Conservation (phyloP, 2,113 vertebrate species). For the Oryzias melastigma region DNA sequence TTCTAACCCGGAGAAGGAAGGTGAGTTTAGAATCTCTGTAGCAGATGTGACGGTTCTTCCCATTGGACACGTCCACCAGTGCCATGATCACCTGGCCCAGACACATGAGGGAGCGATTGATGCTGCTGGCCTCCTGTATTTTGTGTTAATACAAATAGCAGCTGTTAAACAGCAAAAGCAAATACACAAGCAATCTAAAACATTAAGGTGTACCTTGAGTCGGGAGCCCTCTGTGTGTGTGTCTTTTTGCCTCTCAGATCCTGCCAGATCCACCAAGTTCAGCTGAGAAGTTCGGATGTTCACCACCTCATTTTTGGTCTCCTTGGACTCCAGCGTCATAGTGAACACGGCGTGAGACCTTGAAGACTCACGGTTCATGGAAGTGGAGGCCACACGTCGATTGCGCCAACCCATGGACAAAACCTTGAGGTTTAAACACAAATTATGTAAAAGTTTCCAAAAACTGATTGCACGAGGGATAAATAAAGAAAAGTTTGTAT, state of each 20-base stretch:
- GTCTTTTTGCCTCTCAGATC: constrained; percentile 93
- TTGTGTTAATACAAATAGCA: constrained; percentile 1
- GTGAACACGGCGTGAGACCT: constrained; percentile 96
- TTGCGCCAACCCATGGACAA: constrained; percentile 93
- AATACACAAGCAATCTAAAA: background rate
- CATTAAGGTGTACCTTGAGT: constrained; percentile 80
- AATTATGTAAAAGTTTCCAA: background rate
- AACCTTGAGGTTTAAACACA: constrained; percentile 75
- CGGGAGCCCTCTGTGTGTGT: constrained; percentile 89
- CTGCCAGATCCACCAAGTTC: constrained; percentile 94
- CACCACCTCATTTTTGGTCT: constrained; percentile 84
- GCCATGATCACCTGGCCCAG: constrained; percentile 94
- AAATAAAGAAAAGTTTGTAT: background rate
- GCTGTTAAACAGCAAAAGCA: constrained; percentile 1
- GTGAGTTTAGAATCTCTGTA: constrained; percentile 97
- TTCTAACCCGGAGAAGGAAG: constrained; percentile 86
- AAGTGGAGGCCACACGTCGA: constrained; percentile 91
- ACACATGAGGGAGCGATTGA: constrained; percentile 93
- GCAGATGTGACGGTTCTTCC: constrained; percentile 90
- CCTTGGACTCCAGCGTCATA: constrained; percentile 91
- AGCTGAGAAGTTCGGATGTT: constrained; percentile 92
- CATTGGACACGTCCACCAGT: constrained; percentile 90
- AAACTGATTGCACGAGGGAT: no score
- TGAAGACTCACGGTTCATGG: constrained; percentile 97
- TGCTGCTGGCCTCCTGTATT: constrained; percentile 91